Conservation (phyloP, 2,888 invertebrate species). For the Anthophora plumipes region DNA sequence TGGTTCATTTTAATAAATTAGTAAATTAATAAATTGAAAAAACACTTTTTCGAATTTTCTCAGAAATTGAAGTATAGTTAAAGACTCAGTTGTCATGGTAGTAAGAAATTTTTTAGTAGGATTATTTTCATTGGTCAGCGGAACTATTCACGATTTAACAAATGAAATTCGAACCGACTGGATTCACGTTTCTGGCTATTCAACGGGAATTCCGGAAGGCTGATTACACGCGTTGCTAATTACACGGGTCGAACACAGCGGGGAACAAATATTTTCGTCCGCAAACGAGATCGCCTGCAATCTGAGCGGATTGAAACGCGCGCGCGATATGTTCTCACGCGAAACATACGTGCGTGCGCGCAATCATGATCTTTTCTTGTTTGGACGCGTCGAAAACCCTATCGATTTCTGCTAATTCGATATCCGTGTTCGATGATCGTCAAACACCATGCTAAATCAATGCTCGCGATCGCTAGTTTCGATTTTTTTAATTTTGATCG, state of each 20-base stretch:
- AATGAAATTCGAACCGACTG: background rate
- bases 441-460: no score
- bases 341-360: background rate
- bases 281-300: conserved; percentile 33
- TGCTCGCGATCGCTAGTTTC: no score
- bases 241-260: conserved; percentile 25
- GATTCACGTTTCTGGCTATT: conserved; percentile 24
- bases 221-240: no score
- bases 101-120: no score
- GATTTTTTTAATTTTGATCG: no score
- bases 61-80: background rate
- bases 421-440: conserved; percentile 34
- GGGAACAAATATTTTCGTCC: conserved; percentile 39
- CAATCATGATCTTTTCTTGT: conserved; percentile 46
- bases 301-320: conserved; percentile 21
- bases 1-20: no score
- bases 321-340: conserved; percentile 1
- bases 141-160: conserved; percentile 16
- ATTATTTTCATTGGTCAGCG: background rate
- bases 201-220: conserved; percentile 10
- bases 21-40: no score
- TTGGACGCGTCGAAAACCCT: conserved; percentile 25
- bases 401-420: conserved; percentile 47
- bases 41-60: no score
- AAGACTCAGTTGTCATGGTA: background rate